These are phyloP conservation scores for Tenebrio molitor DNA, from an alignment of 1,140 invertebrate genomes.

Conservation along the genomic window DNA sequence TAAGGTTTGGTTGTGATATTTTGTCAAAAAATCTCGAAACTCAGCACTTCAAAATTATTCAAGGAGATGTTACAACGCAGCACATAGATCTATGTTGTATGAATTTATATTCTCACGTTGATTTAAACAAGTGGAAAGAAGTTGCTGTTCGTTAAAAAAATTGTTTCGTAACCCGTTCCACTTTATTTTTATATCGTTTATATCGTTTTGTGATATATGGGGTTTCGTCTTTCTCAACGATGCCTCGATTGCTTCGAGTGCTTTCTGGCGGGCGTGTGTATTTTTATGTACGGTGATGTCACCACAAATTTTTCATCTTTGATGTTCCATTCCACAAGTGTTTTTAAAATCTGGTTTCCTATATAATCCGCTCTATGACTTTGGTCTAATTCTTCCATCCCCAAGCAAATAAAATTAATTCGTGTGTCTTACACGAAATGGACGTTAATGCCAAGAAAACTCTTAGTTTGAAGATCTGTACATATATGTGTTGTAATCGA, in stretches of 20 bases:
- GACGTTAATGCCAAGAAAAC: slow-evolving; percentile 57
- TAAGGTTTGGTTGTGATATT: too few relatives aligned
- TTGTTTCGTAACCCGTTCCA: not conserved
- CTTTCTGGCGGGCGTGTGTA: not conserved
- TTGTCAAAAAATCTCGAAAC: too few relatives aligned
- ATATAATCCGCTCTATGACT: slow-evolving; percentile 62
- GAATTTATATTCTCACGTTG: too few relatives aligned
- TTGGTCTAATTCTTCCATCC: slow-evolving; percentile 54
- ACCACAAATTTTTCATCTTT: slow-evolving; percentile 59
- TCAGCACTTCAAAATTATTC: too few relatives aligned
- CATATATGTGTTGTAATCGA: slow-evolving; percentile 61
- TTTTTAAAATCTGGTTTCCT: slow-evolving; percentile 52
- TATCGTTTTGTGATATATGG: not conserved
- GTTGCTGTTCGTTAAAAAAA: not conserved
- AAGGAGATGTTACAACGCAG: too few relatives aligned
- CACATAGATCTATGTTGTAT: too few relatives aligned
- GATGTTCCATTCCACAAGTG: slow-evolving; percentile 60
- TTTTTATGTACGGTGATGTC: not conserved
- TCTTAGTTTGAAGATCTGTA: slow-evolving; percentile 57
- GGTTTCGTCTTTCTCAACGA: not conserved
- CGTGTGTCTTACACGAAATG: slow-evolving; percentile 50
- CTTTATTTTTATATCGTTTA: not conserved
- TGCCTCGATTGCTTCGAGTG: not conserved
- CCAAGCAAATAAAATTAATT: slow-evolving; percentile 50
- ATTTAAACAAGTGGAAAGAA: too few relatives aligned